These are phyloP conservation scores for Boulengeromyrus knoepffleri DNA, from an alignment of 2,113 vertebrate genomes.

Conservation along the genomic window DNA sequence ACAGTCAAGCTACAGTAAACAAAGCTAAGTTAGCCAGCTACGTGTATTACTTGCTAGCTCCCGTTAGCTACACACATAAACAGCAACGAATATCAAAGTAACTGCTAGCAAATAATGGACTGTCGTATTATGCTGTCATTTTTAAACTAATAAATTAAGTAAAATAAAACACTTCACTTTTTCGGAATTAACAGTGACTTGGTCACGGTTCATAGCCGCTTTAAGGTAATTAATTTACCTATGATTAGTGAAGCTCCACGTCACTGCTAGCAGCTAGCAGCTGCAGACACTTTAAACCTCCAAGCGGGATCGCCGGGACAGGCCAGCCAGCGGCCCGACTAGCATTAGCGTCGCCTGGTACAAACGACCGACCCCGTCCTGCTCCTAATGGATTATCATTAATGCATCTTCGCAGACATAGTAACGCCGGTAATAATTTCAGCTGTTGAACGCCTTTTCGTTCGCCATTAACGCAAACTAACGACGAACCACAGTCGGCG, in stretches of 20 bases:
- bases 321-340: not conserved
- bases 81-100: not conserved
- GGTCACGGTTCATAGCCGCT: not conserved
- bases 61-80: not conserved
- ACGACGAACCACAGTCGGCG: constrained; percentile 41
- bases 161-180: not conserved
- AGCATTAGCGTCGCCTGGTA: not conserved
- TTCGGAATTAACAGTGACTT: not conserved
- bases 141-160: not conserved
- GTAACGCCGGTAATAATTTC: constrained; percentile 31
- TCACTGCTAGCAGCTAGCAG: not conserved
- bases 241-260: not conserved
- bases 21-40: not conserved
- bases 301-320: not conserved
- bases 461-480: constrained; percentile 31
- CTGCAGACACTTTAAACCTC: not conserved
- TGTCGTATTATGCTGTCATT: not conserved
- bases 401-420: constrained; percentile 14
- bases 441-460: constrained; percentile 1
- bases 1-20: not conserved
- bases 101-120: not conserved
- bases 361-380: not conserved
- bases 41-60: not conserved
- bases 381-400: not conserved
- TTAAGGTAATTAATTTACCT: constrained; percentile 3